Base-by-base conservation (phyloP, 2,797 vertebrate species). In the Sternarchorhynchus goeldii region DNA sequence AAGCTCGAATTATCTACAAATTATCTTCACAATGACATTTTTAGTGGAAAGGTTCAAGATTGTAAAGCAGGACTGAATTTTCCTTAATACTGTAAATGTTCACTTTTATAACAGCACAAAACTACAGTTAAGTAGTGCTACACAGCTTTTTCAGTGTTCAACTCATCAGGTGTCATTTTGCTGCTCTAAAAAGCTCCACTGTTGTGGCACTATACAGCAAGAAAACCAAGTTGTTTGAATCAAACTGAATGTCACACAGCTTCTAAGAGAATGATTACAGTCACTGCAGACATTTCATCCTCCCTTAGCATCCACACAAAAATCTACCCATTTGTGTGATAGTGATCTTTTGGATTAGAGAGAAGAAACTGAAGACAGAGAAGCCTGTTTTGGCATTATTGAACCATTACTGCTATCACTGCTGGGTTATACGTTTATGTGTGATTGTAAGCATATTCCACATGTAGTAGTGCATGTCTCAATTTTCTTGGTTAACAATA, bases 161-260 rank as follows among this genome's bases (percentile, higher is more conserved):
- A 45, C 66, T 79, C 76, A 64, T 79, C 81, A 66, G 58, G 62
- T 82, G 76, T 77, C 59, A 72, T 82, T 82, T 73, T 71, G 29
- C 45, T 50, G 3, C 41, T 75, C 59, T 78, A 45, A 70, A 82
- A 75, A 53, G 55, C 76, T 71, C 76, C 60, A 66, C 73, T 79
- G 65, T 79, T 76, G 72, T 82, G 68, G 76, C 71, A 50, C 77
- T 34, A 36, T 64, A 41, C 32, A 31, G 60, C 75, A 71, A 58
- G 75, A 76, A 82, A 73, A 72, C 66, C 72, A 57, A 67, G 73
- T 72, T 55, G 77, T 78, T 75, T 75, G 77, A 78, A 75, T 82
- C 72, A 82, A 78, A 82, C 60, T 78, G 53, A 79, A 72, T 82
- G 73, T 79, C 81, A 76, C 66, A 66, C 66, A 71, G 76, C 78